Evolutionary conservation across 30 jellyfish, hydroid and myxozoan species (phyloP).

Genomic region (Catostylus mosaicus): DNA sequence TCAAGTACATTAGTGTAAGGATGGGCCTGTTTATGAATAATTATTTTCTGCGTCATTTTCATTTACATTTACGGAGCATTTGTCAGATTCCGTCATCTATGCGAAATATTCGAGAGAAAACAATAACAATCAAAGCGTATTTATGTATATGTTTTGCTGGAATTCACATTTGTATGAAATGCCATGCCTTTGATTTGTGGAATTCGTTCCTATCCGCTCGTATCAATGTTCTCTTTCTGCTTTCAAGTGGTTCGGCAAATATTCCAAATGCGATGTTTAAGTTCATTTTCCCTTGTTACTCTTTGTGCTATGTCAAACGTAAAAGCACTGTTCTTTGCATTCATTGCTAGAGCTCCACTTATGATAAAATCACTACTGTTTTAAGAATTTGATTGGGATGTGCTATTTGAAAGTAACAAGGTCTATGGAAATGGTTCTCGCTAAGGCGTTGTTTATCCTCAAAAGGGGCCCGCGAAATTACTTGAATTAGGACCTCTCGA

Average conservation of each 20-base stretch:
- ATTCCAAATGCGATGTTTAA: not conserved
- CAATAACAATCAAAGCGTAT: no score
- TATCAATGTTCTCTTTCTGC: constrained; percentile 5
- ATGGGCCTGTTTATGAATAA: no score
- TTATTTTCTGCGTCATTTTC: no score
- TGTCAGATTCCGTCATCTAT: no score
- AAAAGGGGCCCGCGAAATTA: no score
- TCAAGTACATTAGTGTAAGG: no score
- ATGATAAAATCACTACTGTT: not conserved
- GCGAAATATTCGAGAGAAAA: no score
- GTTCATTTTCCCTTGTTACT: not conserved
- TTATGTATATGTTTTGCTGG: no score
- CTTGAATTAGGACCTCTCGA: no score
- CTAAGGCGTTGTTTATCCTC: no score
- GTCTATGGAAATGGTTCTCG: no score
- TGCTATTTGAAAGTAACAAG: not conserved
- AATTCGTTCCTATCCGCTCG: constrained; percentile 10
- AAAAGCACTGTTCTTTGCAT: not conserved
- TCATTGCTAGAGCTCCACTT: not conserved
- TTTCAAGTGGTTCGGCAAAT: not conserved
- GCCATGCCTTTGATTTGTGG: not conserved
- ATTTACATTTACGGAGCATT: no score
- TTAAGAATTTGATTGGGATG: not conserved
- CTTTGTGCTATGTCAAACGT: not conserved
- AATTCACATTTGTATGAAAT: not conserved